phyloP scores from a whole-genome alignment of 2,797 vertebrate genomes.

The Acrossocheilus fasciatus region DNA sequence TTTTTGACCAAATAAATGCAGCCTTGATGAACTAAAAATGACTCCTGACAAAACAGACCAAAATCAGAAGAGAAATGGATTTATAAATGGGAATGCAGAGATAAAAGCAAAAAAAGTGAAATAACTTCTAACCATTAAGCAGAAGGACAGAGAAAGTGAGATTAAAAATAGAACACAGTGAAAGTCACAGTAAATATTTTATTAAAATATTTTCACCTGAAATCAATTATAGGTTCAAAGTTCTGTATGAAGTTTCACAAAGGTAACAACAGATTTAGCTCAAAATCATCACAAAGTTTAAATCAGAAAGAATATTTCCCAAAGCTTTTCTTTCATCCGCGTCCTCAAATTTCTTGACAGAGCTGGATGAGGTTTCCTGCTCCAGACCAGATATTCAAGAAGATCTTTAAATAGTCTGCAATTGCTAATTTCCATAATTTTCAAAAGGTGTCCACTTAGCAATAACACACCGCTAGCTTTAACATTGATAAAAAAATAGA shows the following conservation, averaged over 20 bases:
- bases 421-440: slow-evolving; percentile 24
- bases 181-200: slow-evolving; percentile 85
- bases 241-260: slow-evolving; percentile 68
- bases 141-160: not conserved
- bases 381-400: slow-evolving; percentile 36
- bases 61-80: not conserved
- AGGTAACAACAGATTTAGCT: slow-evolving; percentile 49
- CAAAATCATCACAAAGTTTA: slow-evolving; percentile 50
- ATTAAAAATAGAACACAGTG: slow-evolving; percentile 22
- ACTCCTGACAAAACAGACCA: not conserved
- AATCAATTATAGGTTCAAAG: slow-evolving; percentile 65
- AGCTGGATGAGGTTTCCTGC: not conserved
- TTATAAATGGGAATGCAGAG: not conserved
- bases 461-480: slow-evolving; percentile 72
- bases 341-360: slow-evolving; percentile 4
- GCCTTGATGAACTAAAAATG: not conserved
- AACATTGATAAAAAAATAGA: slow-evolving; percentile 79
- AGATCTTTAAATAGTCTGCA: slow-evolving; percentile 53
- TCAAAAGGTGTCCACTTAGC: slow-evolving; percentile 65
- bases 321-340: slow-evolving; percentile 11
- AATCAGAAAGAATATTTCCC: slow-evolving; percentile 43
- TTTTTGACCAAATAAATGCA: not conserved
- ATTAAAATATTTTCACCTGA: slow-evolving; percentile 88
- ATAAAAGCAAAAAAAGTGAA: not conserved
- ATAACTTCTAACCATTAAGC: not conserved